phyloP scores from a whole-genome alignment of 2,797 vertebrate species.

The Silurus lanzhouensis region DNA sequence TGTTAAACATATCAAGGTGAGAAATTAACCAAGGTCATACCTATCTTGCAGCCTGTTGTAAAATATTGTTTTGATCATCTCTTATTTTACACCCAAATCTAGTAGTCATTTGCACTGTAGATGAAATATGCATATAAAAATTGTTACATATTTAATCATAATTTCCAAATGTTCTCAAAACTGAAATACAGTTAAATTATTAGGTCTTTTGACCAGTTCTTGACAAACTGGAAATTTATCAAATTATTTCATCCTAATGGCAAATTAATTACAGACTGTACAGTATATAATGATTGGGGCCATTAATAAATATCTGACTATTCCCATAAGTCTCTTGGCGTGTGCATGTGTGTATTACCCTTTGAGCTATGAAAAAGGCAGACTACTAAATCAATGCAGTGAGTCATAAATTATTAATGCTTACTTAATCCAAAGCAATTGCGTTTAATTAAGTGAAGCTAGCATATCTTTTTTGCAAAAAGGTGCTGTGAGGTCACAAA shows the following conservation, averaged over 20 bases:
- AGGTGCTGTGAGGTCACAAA: constrained; percentile 44
- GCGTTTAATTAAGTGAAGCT: constrained; percentile 44
- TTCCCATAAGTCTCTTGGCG: constrained; percentile 27
- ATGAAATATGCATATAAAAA: not conserved
- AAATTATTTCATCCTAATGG: not conserved
- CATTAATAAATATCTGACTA: constrained; percentile 48
- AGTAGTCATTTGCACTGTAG: not conserved
- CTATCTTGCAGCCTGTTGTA: not conserved
- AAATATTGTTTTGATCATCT: not conserved
- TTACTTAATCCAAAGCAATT: constrained; percentile 44
- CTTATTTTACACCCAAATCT: not conserved
- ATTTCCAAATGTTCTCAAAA: not conserved
- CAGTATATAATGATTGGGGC: constrained; percentile 6
- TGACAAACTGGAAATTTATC: not conserved
- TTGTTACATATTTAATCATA: not conserved
- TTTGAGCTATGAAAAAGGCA: constrained; percentile 32
- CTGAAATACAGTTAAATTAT: not conserved
- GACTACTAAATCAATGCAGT: constrained; percentile 28
- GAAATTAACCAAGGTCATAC: not conserved
- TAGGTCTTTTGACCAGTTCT: not conserved
- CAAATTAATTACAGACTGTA: not conserved
- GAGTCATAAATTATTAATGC: constrained; percentile 47
- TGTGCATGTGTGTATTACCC: constrained; percentile 24
- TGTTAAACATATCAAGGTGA: not conserved
- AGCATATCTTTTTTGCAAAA: constrained; percentile 37